Conservation (phyloP, 2,888 invertebrate species). For the Tiphia femorata region DNA sequence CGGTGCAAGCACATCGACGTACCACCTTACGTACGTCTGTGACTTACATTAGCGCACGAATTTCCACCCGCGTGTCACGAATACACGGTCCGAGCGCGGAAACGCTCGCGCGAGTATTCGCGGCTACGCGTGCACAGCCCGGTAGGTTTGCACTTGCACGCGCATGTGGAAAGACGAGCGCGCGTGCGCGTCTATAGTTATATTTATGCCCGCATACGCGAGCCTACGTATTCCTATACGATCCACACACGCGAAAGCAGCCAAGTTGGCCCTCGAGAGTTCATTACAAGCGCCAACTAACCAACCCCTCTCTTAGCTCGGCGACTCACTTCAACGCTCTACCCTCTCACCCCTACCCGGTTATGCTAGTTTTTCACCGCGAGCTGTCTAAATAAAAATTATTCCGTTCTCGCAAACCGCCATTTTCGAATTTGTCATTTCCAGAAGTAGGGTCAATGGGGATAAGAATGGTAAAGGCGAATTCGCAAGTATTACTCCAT, state of each 20-base stretch:
- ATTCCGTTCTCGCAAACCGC: constrained; percentile 26
- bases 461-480: too few species aligned
- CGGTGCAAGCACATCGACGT: background rate
- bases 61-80: background rate
- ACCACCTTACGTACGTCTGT: background rate
- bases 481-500: too few species aligned
- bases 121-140: background rate
- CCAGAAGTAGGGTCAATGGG: too few species aligned
- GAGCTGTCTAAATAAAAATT: constrained; percentile 25
- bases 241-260: too few species aligned
- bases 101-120: background rate
- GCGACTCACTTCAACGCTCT: constrained; percentile 18
- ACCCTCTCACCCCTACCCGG: too few species aligned
- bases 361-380: too few species aligned
- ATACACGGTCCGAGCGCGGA: background rate
- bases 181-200: background rate
- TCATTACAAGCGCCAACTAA: constrained; percentile 33
- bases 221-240: background rate
- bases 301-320: constrained; percentile 21
- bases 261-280: constrained; percentile 34
- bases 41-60: background rate
- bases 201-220: constrained; percentile 5
- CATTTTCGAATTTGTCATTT: too few species aligned
- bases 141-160: background rate
- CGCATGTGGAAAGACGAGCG: background rate